Evolutionary conservation across 2,113 vertebrate genomes (phyloP), one percentile per base, ranked within the genome.

Genomic region (Dolichallabes microphthalmus): DNA sequence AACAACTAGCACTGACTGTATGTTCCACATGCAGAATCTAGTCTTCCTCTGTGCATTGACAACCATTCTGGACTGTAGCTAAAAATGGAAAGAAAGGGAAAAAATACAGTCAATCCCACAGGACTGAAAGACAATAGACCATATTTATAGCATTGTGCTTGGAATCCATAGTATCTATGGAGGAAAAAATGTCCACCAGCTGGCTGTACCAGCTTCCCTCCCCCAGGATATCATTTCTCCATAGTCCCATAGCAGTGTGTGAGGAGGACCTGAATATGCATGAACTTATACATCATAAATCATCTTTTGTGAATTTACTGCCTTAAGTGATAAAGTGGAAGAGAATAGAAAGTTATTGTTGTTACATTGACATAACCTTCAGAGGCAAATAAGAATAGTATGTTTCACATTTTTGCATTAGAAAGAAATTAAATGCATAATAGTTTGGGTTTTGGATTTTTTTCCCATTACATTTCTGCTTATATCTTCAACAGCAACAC

Each of bases 211-310:
- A 78, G 14, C 20, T 66, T 55, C n/a, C 55, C 58, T 64, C n/a
- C 39, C 60, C 39, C 45, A 66, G 64, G 22, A 53, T 77, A 27
- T 69, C 45, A 52, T 32, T 78, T 58, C 66, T 58, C 52, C 66
- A 82, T 71, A 55, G 52, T 71, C 66, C 32, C 52, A 39, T 7
- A 25, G 71, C 35, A 17, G 39, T 84, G 32, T 75, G 69, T 30
- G 35, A 39, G 19, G 61, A 84, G n/a, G 17, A 25, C 15, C 60
- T 84, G 74, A 84, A 84, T 84, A 84, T 78, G 83, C 83, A 68
- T 55, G 74, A 66, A 61, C 27, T 45, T 76, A 66, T 77, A 78
- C 27, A 84, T 78, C 74, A 77, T 84, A 78, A 32, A 77, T 64
- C 58, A 84, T 78, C 32, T 8, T 84, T 68, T 78, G 39, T 78